Evolutionary conservation across 2,113 vertebrate genomes (phyloP), one percentile per base, ranked within the genome.

Genomic region (Rhinoderma darwinii): DNA sequence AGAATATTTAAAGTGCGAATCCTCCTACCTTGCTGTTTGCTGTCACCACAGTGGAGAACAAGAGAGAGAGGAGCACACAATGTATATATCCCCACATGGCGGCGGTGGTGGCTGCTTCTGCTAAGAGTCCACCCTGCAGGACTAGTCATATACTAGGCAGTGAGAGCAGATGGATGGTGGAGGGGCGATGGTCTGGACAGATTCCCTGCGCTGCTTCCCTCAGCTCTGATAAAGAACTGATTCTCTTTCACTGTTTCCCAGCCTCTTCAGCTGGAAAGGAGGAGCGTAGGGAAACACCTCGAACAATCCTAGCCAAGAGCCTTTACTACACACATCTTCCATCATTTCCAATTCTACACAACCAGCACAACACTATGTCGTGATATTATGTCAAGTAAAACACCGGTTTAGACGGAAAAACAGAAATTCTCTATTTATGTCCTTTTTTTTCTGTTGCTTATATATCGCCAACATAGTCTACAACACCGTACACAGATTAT

Each of bases 11-110:
- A 79, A 41, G 20, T 27, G 51, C 2, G 15, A 68, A 51, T 79
- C 15, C 76, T 72, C 84, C 63, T 86, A 86, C 84, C 84, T 86
- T 86, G 75, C 61, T 86, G 84, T 80, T 70, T 72, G 76, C 84
- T 43, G 76, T 80, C 17, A 73, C 76, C 12, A 20, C 7, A 11
- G 73, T 22, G 61, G 22, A 80, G 41, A 80, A 41, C 1, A 72
- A 22, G 25, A 86, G 47, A 35, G 47, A 86, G 44, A 41, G 1
- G 61, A 80, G 75, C 14, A 56, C 27, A 70, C 59, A 51, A 5
- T 35, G 75, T 86, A 43, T 80, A 86, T 56, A 86, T 41, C 63
- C 63, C 76, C 84, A 80, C 84, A 86, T 86, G 11, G 61, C n/a
- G 43, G 82, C 44, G 22, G 47, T 18, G 8, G 37, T 37, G 30